phyloP scores from a whole-genome alignment of 2,113 vertebrate species.

The Dicerorhinus sumatrensis region DNA sequence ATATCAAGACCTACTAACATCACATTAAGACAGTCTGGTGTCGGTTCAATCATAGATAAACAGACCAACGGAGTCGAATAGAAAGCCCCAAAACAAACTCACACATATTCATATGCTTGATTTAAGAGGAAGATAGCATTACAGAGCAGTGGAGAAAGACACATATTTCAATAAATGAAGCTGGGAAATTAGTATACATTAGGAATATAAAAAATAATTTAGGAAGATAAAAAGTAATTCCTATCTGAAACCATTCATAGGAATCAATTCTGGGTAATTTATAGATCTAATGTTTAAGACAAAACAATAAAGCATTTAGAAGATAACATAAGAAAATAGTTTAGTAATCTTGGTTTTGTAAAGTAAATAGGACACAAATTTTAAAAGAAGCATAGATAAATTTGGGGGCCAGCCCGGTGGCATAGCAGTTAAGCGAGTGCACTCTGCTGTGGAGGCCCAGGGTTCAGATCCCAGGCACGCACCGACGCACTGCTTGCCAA shows the following conservation, averaged over 20 bases:
- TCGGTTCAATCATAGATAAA: neutral
- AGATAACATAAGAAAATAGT: neutral
- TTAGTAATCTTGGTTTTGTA: neutral
- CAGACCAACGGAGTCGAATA: neutral
- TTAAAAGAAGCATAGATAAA: neutral
- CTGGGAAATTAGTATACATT: neutral
- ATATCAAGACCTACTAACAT: neutral
- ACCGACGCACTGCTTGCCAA: too few species aligned
- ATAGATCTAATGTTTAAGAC: neutral
- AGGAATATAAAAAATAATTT: neutral
- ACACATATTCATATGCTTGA: neutral
- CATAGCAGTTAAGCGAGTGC: too few species aligned
- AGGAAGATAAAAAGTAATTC: neutral
- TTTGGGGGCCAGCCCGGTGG: too few species aligned
- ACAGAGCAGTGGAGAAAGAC: neutral
- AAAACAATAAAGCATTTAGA: conserved; percentile 21
- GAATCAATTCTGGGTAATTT: neutral
- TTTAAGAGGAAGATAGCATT: neutral
- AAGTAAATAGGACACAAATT: neutral
- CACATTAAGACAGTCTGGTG: neutral
- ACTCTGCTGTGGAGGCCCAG: too few species aligned
- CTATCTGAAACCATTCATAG: neutral
- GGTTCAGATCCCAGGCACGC: too few species aligned
- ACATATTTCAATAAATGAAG: neutral
- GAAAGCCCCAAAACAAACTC: neutral